Evolutionary conservation across 2,113 vertebrate genomes (phyloP).

Genomic region (Peromyscus maniculatus): DNA sequence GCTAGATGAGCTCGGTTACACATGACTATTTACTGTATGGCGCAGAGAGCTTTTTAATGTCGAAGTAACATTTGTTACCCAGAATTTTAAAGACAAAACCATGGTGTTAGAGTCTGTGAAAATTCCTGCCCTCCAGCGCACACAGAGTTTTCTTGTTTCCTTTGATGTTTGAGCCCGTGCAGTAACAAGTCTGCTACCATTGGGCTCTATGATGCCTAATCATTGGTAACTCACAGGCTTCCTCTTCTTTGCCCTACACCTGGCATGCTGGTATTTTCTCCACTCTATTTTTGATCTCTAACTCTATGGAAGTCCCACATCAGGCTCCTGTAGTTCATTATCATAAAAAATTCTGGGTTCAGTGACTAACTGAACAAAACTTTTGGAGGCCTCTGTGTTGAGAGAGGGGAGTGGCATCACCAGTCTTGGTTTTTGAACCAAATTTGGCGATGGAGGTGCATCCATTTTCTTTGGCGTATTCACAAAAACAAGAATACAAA

Average conservation of each 20-base stretch:
- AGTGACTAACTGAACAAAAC: not conserved
- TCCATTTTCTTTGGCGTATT: not conserved
- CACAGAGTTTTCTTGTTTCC: not conserved
- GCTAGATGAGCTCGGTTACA: constrained; percentile 2
- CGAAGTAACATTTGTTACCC: not conserved
- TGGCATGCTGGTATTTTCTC: not conserved
- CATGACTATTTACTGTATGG: not conserved
- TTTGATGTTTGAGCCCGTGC: not conserved
- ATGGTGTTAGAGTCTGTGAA: not conserved
- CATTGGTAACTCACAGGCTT: not conserved
- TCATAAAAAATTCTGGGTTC: not conserved
- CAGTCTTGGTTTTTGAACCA: not conserved
- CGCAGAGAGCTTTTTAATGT: not conserved
- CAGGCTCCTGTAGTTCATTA: not conserved
- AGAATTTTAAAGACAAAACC: not conserved
- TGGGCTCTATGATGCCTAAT: not conserved
- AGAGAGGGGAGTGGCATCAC: not conserved
- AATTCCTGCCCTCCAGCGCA: not conserved
- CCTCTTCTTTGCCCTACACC: not conserved
- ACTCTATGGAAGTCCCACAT: not conserved
- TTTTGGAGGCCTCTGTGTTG: not conserved
- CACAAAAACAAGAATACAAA: not conserved
- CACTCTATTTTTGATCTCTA: not conserved
- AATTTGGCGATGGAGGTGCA: not conserved
- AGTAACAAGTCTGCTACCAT: not conserved